These are phyloP conservation scores for Frieseomelitta varia DNA, from an alignment of 1,140 invertebrate genomes.

Conservation along the genomic window DNA sequence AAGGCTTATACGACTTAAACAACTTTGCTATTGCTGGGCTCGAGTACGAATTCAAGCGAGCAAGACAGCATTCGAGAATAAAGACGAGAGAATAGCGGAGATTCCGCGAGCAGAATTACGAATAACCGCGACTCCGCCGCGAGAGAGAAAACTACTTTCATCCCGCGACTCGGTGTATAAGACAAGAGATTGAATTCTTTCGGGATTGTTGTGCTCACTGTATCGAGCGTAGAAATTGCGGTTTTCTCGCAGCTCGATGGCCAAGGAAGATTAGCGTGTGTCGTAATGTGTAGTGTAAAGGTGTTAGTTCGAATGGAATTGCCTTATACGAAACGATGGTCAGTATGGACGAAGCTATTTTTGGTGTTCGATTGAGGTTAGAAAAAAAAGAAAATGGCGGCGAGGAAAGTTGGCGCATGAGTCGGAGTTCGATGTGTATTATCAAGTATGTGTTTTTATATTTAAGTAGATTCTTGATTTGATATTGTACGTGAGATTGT, in stretches of 20 bases:
- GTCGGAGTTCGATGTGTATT: no score
- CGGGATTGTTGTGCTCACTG: not conserved
- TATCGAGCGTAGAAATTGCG: not conserved
- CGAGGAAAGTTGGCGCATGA: not conserved
- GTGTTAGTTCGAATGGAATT: not conserved
- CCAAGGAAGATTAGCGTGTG: not conserved
- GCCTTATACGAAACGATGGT: not conserved
- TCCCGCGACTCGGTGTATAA: not conserved
- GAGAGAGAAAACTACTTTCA: not conserved
- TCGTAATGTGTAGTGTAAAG: not conserved
- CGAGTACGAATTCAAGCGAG: not conserved
- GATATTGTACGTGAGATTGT: not conserved
- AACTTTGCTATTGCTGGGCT: not conserved
- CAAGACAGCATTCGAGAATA: not conserved
- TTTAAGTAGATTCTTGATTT: not conserved
- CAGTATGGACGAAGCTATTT: not conserved
- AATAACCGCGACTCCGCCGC: not conserved
- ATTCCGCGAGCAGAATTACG: constrained; percentile 1
- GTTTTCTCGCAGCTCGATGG: constrained; percentile 1
- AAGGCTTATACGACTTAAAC: not conserved
- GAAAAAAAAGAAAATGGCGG: not conserved
- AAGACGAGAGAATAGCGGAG: not conserved
- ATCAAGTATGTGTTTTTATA: not conserved
- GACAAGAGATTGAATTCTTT: constrained; percentile 19
- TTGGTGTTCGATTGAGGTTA: not conserved